Conservation (phyloP, 2,113 vertebrate species). For the Trogon melanurus region DNA sequence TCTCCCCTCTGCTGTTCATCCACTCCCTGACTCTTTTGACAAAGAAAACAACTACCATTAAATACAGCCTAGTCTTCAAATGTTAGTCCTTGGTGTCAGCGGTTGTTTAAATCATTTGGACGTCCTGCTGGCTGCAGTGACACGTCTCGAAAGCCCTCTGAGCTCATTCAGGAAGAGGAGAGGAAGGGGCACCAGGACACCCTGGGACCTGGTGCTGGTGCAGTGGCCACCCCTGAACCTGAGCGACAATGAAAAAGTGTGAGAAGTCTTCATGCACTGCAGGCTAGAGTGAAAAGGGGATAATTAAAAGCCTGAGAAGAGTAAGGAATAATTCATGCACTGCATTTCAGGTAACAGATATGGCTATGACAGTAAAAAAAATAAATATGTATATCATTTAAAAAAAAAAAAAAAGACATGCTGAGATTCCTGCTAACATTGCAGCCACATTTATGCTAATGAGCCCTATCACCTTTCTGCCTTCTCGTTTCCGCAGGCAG, state of each 20-base stretch:
- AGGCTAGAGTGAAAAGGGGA: background rate
- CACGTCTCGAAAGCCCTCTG: accelerated
- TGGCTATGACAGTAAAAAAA: background rate
- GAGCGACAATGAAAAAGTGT: background rate
- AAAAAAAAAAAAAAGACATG: accelerated
- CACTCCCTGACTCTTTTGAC: background rate
- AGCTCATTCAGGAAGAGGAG: background rate
- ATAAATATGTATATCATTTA: background rate
- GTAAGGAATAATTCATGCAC: background rate
- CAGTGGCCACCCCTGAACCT: background rate
- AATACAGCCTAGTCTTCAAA: background rate
- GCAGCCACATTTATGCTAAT: background rate
- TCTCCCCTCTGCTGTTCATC: background rate
- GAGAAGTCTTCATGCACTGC: background rate
- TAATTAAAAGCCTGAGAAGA: background rate
- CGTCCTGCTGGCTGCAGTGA: background rate
- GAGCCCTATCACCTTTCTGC: background rate
- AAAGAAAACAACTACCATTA: background rate
- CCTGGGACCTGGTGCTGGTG: background rate
- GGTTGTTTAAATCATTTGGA: background rate
- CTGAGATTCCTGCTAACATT: background rate
- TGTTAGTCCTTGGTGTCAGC: background rate
- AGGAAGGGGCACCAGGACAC: background rate
- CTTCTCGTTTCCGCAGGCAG: background rate
- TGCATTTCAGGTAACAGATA: background rate